Evolutionary conservation across 2,113 vertebrate species (phyloP).

Genomic region (Pseudonaja textilis): DNA sequence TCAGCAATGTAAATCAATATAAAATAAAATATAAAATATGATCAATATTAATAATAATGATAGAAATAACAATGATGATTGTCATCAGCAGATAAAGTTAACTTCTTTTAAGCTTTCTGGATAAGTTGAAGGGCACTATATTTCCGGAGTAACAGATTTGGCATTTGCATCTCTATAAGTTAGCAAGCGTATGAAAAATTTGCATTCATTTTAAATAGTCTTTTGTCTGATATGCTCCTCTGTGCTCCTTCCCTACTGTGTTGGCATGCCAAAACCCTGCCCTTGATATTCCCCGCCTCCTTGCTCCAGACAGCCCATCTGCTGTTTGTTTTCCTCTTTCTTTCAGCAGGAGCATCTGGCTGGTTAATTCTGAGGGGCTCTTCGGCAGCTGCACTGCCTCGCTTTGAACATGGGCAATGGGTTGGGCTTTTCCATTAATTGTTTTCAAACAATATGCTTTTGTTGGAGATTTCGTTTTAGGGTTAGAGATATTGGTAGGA

Average conservation of each 20-base stretch:
- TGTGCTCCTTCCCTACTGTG: background rate
- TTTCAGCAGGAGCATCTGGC: conserved; percentile 28
- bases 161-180: background rate
- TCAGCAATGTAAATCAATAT: background rate
- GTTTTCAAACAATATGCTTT: conserved; percentile 25
- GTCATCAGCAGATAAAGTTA: background rate
- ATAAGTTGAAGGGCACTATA: background rate
- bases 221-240: background rate
- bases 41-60: background rate
- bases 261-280: conserved; percentile 42
- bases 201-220: background rate
- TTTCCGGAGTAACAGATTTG: background rate
- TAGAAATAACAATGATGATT: background rate
- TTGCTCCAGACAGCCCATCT: conserved; percentile 27
- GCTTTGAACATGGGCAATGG: conserved; percentile 17
- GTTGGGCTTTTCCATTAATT: conserved; percentile 9
- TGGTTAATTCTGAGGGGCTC: fast-evolving
- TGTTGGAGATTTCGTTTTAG: background rate
- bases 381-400: conserved; percentile 14
- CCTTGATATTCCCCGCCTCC: conserved; percentile 28
- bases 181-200: background rate
- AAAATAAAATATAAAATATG: background rate
- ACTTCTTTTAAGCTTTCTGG: background rate
- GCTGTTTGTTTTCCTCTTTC: conserved; percentile 18
- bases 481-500: background rate